phyloP scores from a whole-genome alignment of 2,888 invertebrate genomes.

The Blastobasis lacticolella region DNA sequence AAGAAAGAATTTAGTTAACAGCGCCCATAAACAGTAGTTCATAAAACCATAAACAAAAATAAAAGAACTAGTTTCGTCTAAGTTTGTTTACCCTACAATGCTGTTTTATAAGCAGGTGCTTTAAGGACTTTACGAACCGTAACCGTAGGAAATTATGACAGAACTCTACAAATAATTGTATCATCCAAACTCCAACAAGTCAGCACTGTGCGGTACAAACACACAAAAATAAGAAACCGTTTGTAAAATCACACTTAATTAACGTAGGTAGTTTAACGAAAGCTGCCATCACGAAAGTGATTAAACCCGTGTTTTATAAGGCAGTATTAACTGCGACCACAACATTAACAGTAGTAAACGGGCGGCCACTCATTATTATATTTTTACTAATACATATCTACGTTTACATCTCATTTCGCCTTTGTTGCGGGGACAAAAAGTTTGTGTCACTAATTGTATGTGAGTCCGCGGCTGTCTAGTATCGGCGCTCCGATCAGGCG shows the following conservation, averaged over 20 bases:
- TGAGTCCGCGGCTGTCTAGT: conserved; percentile 46
- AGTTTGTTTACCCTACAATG: neutral
- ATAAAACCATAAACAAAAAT: neutral
- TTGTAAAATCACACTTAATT: conserved; percentile 8
- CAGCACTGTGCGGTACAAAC: neutral
- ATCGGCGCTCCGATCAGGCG: conserved; percentile 65
- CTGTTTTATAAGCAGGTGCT: neutral
- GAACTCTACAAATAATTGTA: conserved; percentile 7
- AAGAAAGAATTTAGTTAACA: too few species aligned
- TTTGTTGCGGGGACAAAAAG: conserved; percentile 27
- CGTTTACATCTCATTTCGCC: conserved; percentile 31
- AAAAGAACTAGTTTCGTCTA: neutral
- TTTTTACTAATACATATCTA: conserved; percentile 12
- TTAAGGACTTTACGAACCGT: conserved; percentile 23
- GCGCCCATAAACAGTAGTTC: too few species aligned
- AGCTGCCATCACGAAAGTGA: conserved; percentile 11
- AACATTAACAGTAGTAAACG: conserved; percentile 16
- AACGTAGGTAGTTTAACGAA: conserved; percentile 14
- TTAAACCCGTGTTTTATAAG: conserved; percentile 16
- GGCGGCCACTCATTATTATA: conserved; percentile 9
- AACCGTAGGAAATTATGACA: conserved; percentile 23
- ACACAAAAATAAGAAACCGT: conserved; percentile 1
- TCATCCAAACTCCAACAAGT: neutral
- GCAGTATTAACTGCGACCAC: conserved; percentile 13
- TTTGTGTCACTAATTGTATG: conserved; percentile 64